phyloP scores from a whole-genome alignment of 2,113 vertebrate species.

The Ceyx melanurus region DNA sequence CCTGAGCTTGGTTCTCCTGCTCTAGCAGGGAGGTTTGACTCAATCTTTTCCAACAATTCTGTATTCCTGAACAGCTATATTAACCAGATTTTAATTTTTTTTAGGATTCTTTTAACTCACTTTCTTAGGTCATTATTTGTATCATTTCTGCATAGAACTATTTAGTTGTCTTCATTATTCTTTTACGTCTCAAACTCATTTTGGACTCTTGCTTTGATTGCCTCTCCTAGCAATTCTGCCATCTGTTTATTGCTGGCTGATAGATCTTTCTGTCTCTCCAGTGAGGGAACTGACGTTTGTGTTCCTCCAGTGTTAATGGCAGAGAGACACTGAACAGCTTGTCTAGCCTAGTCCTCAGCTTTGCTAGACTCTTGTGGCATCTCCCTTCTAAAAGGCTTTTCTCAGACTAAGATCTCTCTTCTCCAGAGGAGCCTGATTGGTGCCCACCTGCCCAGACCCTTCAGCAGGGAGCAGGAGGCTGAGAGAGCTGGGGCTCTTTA shows the following conservation, averaged over 20 bases:
- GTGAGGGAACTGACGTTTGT: neutral
- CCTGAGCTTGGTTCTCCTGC: too few relatives aligned
- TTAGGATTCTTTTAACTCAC: neutral
- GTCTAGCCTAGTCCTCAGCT: neutral
- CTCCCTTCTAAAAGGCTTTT: neutral
- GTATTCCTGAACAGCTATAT: neutral
- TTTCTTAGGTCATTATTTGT: neutral
- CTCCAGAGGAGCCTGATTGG: neutral
- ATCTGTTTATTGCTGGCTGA: conserved; percentile 36
- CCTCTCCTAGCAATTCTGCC: neutral
- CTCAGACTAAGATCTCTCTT: neutral
- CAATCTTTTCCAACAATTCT: too few relatives aligned
- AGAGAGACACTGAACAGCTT: neutral
- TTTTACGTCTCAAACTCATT: neutral
- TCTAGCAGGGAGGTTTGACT: too few relatives aligned
- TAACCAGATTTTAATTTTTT: neutral
- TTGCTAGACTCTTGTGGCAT: neutral
- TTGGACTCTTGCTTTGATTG: neutral
- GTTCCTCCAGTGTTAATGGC: neutral
- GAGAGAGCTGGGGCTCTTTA: too few relatives aligned
- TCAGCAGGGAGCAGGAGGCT: neutral
- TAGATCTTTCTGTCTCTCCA: neutral
- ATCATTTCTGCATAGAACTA: neutral
- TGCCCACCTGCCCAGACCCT: neutral
- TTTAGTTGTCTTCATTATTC: neutral